These are phyloP conservation scores for Mya arenaria DNA, from an alignment of 1,140 invertebrate genomes.

Conservation along the genomic window DNA sequence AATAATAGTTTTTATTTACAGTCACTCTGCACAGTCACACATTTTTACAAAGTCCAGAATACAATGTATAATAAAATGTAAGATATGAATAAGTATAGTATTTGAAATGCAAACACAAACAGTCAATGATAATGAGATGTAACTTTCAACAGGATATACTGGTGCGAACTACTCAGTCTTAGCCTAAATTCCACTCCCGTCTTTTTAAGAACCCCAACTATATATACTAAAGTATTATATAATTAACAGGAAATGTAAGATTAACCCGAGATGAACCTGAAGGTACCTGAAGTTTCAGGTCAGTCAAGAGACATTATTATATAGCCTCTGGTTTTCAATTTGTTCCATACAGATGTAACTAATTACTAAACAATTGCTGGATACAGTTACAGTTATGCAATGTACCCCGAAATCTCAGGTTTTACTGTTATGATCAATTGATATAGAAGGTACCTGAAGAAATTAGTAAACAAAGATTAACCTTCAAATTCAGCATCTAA, in stretches of 20 bases:
- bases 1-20: background rate
- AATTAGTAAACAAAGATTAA: constrained; percentile 10
- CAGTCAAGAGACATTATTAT: background rate
- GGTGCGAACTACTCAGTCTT: background rate
- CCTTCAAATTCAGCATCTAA: background rate
- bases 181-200: background rate
- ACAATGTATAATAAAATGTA: constrained; percentile 8
- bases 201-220: background rate
- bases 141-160: constrained; percentile 5
- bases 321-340: background rate
- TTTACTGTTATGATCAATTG: constrained; percentile 11
- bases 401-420: constrained; percentile 15
- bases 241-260: background rate
- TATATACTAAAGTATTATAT: constrained; percentile 17
- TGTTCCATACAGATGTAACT: background rate
- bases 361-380: constrained; percentile 16
- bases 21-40: background rate
- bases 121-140: background rate
- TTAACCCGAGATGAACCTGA: background rate
- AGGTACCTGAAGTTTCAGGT: constrained; percentile 8
- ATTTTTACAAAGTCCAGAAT: constrained; percentile 1
- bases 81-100: constrained; percentile 1
- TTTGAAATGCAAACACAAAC: background rate
- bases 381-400: background rate
- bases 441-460: background rate